Evolutionary conservation across 1,140 invertebrate species (phyloP), one percentile per base, ranked within the genome.

Genomic region (Lycorma delicatula): DNA sequence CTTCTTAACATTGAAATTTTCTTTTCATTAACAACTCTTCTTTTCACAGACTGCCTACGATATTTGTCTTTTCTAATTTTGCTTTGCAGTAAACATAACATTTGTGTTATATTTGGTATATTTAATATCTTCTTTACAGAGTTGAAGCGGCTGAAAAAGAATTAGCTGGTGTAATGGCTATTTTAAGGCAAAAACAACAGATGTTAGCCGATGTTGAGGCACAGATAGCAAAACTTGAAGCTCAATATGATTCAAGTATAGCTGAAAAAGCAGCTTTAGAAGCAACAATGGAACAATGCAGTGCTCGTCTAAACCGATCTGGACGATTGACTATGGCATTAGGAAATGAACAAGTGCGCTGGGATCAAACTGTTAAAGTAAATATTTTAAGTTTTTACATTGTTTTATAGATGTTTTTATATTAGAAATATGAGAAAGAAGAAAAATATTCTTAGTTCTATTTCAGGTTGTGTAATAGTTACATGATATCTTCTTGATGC

Each of bases 301-400:
- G 83, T 27, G 81, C 82, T 0, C 75, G 91, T 56, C 72, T 95
- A 1, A 83, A 82, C 50, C 77, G 91, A 54, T 89, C 91, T 0
- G 87, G 86, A 0, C 80, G 86, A 62, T 72, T 95, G 1, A 93
- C 89, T 1, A 82, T 86, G 5, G 91, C 91, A 16, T 73, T 95
- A 1, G 83, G 84, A 0, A 88, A 93, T 67, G 91, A 93, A 70
- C 84, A 91, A 71, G 75, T 83, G 4, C 77, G 89, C 41, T 95
- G 91, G 91, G 79, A 85, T 58, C 78, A 85, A 54, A 80, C 79
- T 36, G 84, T 90, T 5, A 75, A 81, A 72, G 86, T 86, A 71
- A 60, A 60, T 54, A 49, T 5, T 25, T 34, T 22, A 54, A n/a
- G n/a, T n/a, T n/a, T n/a, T n/a, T n/a, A n/a, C n/a, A n/a, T n/a